Percentiles rank a stretch among this genome's conserved stretches.
Conservation (phyloP, 1,140 invertebrate species). For the Brachionus paranguensis region DNA sequence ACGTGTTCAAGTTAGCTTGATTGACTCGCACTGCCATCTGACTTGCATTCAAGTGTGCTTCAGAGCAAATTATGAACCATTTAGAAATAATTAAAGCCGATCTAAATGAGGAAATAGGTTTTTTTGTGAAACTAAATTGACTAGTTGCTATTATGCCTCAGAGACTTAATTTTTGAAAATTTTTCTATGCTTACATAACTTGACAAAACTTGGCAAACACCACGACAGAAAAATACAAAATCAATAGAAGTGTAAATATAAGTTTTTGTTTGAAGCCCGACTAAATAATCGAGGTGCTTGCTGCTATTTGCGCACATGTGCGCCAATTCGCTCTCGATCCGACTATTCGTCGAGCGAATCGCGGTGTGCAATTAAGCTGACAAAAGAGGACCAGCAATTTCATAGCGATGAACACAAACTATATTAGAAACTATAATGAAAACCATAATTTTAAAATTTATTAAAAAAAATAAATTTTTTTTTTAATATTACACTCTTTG, state of each 20-base stretch:
- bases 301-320: background rate
- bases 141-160: background rate
- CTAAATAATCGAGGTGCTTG: background rate
- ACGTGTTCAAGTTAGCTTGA: background rate
- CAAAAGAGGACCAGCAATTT: background rate
- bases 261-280: background rate
- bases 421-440: background rate
- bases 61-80: background rate
- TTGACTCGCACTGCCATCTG: slow-evolving; percentile 7
- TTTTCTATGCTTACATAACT: background rate
- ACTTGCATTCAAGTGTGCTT: background rate
- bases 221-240: background rate
- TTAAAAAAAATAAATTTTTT: background rate
- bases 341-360: background rate
- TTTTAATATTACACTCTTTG: background rate
- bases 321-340: background rate
- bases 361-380: background rate
- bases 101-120: background rate
- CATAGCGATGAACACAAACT: background rate
- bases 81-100: background rate
- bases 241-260: background rate
- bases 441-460: background rate
- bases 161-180: background rate
- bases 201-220: background rate
- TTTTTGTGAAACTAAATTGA: background rate